Evolutionary conservation across 2,888 invertebrate species (phyloP), one percentile per base, ranked within the genome.

Genomic region (Allacma fusca): DNA sequence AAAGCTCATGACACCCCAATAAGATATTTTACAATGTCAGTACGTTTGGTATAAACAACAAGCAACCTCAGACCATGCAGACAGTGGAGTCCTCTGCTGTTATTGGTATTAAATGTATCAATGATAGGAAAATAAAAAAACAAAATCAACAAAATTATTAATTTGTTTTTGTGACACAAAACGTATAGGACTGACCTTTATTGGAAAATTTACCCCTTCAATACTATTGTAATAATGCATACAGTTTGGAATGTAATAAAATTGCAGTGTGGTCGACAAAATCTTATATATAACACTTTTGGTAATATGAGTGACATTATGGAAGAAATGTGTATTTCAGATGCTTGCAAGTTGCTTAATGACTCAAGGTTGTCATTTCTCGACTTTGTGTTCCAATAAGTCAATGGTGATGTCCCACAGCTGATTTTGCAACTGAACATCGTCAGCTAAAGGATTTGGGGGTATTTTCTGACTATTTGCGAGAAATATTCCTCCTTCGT

Each of bases 401-500:
- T 78, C 74, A 21, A 24, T 28, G 1, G 84, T 81, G n/a, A 81
- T 34, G 21, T 79, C 76, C 78, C 80, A 81, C 7, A 84, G 71
- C 19, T 78, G 79, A 13, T 81, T 75, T 75, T 81, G 83, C 13
- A 81, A 50, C 5, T 77, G 75, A 1, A 74, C 44, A 71, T 81
- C 80, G 1, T 75, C 70, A 28, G 80, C 80, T 26, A 74, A 26
- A 23, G 80, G 77, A 73, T 81, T 83, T 12, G 82, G 81, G 0
- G 57, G 24, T 24, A 69, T 34, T n/a, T 68, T 44, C 23, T 68
- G 73, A 24, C 80, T 82, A 26, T 84, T 84, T 0, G 78, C 77
- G 24, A 81, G 78, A 68, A 76, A 84, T 4, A 75, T 19, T 24
- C 82, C 84, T 24, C 83, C 84, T 29, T 80, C 75, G 0, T 75